Evolutionary conservation across 2,113 vertebrate genomes (phyloP).

Genomic region (Plecotus auritus): DNA sequence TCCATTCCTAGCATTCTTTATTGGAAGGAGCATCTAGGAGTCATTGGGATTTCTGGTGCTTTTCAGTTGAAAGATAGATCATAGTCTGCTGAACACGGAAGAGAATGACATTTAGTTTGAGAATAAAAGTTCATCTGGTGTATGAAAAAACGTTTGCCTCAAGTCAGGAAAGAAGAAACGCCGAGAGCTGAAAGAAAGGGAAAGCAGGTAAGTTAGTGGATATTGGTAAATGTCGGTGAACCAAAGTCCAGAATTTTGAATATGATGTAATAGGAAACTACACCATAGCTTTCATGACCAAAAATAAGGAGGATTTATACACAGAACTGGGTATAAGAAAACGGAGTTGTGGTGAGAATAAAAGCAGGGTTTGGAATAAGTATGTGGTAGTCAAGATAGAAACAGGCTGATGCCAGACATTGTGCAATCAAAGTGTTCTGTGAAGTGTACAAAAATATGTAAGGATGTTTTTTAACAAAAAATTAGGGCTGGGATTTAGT

Average conservation of each 20-base stretch:
- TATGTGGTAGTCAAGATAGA: constrained; percentile 24
- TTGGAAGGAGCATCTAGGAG: not conserved
- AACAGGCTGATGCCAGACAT: constrained; percentile 24
- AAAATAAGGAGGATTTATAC: not conserved
- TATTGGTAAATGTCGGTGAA: not conserved
- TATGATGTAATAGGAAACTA: constrained; percentile 16
- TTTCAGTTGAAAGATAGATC: not conserved
- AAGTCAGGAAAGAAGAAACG: not conserved
- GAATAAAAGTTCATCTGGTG: not conserved
- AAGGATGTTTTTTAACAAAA: constrained; percentile 26
- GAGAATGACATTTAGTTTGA: not conserved
- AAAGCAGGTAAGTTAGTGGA: constrained; percentile 5
- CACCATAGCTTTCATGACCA: not conserved
- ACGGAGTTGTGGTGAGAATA: not conserved
- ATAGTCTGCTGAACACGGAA: not conserved
- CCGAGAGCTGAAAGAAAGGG: not conserved
- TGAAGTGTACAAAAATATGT: not conserved
- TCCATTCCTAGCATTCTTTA: not conserved
- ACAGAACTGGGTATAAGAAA: not conserved
- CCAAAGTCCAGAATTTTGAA: not conserved
- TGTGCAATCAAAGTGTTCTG: constrained; percentile 24
- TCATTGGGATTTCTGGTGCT: not conserved
- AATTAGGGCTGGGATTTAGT: not conserved
- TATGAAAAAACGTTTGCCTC: constrained; percentile 8
- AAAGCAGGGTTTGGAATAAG: not conserved